Evolutionary conservation across 2,888 invertebrate genomes (phyloP).

Genomic region (Stenchaetothrips biformis): DNA sequence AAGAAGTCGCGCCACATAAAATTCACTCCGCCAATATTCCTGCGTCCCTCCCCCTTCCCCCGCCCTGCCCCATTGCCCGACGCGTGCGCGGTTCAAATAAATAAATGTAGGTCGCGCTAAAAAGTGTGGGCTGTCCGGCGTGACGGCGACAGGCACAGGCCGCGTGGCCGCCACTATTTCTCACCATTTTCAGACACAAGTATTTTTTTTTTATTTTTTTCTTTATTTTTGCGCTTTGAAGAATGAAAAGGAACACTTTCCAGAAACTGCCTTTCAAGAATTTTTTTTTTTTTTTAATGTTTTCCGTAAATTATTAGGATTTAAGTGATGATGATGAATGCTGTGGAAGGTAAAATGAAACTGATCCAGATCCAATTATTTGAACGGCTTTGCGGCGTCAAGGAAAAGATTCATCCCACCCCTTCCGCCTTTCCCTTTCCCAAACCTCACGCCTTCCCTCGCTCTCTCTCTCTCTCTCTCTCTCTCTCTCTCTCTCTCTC

Average conservation of each 20-base stretch:
- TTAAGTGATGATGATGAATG: too few species aligned
- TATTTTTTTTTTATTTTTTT: neutral
- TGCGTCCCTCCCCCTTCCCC: neutral
- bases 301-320: too few species aligned
- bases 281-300: too few species aligned
- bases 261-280: too few species aligned
- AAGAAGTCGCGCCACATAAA: neutral
- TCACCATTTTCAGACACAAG: neutral
- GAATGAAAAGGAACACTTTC: neutral
- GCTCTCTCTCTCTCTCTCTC: too few species aligned
- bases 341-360: too few species aligned
- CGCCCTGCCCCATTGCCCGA: neutral
- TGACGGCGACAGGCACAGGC: neutral
- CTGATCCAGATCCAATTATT: too few species aligned
- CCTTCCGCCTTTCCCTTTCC: neutral
- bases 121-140: neutral
- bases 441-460: neutral
- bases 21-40: neutral
- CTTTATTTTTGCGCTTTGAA: neutral
- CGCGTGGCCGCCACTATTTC: neutral
- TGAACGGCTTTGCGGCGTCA: neutral
- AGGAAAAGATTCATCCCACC: neutral
- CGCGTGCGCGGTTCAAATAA: slow-evolving; percentile 18
- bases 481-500: too few species aligned
- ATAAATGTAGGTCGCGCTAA: slow-evolving; percentile 7